Evolutionary conservation across 2,888 invertebrate genomes (phyloP).

Genomic region (Polydrusus tereticollis): DNA sequence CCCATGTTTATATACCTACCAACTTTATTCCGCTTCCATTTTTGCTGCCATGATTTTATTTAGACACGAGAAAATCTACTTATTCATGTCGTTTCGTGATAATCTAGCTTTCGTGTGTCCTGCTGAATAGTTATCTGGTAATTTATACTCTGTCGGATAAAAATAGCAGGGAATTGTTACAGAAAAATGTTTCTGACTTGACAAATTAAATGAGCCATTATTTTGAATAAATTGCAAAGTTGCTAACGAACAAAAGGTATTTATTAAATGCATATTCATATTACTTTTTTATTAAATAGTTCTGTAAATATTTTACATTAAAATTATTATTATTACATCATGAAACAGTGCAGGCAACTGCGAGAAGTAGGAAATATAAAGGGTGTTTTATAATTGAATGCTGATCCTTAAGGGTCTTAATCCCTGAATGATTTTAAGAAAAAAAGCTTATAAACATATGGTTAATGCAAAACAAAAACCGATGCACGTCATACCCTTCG

Average conservation of each 20-base stretch:
- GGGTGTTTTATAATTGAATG: too few relatives aligned
- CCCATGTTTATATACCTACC: background rate
- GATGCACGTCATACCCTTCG: too few relatives aligned
- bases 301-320: too few relatives aligned
- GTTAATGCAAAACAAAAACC: too few relatives aligned
- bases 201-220: slow-evolving; percentile 1
- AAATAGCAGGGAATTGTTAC: slow-evolving; percentile 23
- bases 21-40: background rate
- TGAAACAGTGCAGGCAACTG: too few relatives aligned
- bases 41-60: slow-evolving; percentile 4
- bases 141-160: slow-evolving; percentile 23
- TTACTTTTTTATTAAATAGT: too few relatives aligned
- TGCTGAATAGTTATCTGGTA: slow-evolving; percentile 18
- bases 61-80: slow-evolving; percentile 38
- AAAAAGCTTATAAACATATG: too few relatives aligned
- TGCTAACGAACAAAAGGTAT: background rate
- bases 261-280: too few relatives aligned
- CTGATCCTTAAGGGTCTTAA: too few relatives aligned
- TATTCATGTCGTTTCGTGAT: slow-evolving; percentile 37
- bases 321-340: too few relatives aligned
- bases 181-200: slow-evolving; percentile 7
- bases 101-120: slow-evolving; percentile 36
- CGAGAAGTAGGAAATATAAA: too few relatives aligned
- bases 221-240: background rate
- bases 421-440: too few relatives aligned